A percentile compares a stretch with the other conserved stretches of the same genome.
These are phyloP conservation scores for Cuniculus paca DNA, from an alignment of 2,797 vertebrate genomes.

Conservation along the genomic window DNA sequence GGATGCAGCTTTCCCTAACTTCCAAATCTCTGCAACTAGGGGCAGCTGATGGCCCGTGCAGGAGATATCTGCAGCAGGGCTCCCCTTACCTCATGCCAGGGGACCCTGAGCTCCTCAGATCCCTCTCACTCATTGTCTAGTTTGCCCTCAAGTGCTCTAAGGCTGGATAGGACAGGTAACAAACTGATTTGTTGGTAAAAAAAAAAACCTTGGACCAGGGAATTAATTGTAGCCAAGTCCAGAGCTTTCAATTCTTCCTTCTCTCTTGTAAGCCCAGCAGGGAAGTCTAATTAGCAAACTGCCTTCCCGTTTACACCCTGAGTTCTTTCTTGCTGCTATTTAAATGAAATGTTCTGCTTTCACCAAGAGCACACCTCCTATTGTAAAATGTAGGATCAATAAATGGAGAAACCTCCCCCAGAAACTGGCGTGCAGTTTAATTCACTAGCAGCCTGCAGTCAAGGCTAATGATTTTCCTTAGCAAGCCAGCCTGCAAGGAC, in stretches of 20 bases:
- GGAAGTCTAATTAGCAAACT: neutral
- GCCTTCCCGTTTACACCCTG: neutral
- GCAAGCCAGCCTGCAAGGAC: neutral
- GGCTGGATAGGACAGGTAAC: neutral
- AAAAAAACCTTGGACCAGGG: neutral
- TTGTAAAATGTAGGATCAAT: neutral
- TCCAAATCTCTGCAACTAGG: neutral
- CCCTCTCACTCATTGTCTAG: neutral
- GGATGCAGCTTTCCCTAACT: neutral
- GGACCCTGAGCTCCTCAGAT: neutral
- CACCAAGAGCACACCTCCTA: neutral
- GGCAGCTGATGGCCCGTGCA: neutral
- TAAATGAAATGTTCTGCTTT: neutral
- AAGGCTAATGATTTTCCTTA: neutral
- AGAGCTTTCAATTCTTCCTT: neutral
- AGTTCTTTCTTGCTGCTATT: neutral
- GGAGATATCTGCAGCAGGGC: fast-evolving
- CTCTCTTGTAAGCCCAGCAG: neutral
- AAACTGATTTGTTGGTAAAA: fast-evolving
- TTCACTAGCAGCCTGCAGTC: neutral
- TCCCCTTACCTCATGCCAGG: fast-evolving
- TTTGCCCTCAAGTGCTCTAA: neutral
- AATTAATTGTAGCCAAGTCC: neutral
- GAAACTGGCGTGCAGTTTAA: neutral
- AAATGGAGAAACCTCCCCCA: no score